Base-by-base conservation (phyloP, 2,113 vertebrate species). In the Propithecus coquereli region DNA sequence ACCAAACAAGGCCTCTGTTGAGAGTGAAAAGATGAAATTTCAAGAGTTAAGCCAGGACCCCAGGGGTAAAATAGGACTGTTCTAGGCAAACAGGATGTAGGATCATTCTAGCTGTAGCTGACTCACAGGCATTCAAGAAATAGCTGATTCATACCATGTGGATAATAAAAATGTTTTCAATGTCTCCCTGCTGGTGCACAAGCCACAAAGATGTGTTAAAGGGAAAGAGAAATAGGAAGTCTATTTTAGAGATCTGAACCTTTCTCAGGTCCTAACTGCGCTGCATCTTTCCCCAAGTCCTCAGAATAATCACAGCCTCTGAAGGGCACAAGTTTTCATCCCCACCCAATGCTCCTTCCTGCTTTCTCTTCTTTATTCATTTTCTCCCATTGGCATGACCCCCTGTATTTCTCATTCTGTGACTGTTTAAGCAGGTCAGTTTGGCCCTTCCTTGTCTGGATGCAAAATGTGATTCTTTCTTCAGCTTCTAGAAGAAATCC, bases 91-190 rank as follows among this genome's bases (percentile, higher is more conserved):
- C 5, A 87, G 3, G 17, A 84, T 59, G 1, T 22, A 65, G 20
- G 8, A 23, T 47, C 43, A 84, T 71, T 43, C 9, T 54, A 92
- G 23, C 14, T 84, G 11, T 92, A 57, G 20, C 25, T 95, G 27
- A 87, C 7, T 65, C 43, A 74, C 0, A 86, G 43, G 32, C 8
- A 76, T 30, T 70, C 68, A 83, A 93, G 30, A 96, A 86, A 92
- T 76, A 76, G 5, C 81, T 74, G 63, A 79, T 66, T 87, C 47
- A 61, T 1, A 90, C 8, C 63, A 63, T 10, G 4, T 81, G 22
- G 43, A 14, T 37, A 65, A 92, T 79, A 82, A 95, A 89, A 80
- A 45, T 66, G 8, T 93, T 80, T 80, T 71, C 37, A 90, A 92
- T 22, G 59, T 74, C 10, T 81, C 12, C 9, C 17, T 54, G 5